Conservation (phyloP, 2,113 vertebrate genomes). For the Mionectes macconnelli region DNA sequence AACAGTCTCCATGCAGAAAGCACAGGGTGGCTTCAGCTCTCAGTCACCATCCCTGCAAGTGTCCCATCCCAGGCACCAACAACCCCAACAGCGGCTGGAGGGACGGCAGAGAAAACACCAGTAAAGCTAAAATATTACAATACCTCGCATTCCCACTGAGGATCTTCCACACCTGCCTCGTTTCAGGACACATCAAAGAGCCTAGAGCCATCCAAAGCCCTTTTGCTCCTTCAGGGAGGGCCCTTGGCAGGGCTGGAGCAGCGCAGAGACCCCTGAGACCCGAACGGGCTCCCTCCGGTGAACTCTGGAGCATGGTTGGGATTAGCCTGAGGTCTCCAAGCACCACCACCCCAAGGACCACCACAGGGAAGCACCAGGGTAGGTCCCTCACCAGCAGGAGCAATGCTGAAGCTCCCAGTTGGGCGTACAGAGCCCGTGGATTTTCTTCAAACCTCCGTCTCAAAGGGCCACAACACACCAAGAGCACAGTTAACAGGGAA, state of each 20-base stretch:
- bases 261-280: rapidly evolving
- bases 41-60: rapidly evolving
- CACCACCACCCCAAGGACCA: neutral
- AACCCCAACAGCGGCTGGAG: neutral
- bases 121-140: neutral
- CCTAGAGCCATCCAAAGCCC: neutral
- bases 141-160: neutral
- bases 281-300: rapidly evolving
- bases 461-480: rapidly evolving
- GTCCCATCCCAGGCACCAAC: neutral
- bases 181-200: neutral
- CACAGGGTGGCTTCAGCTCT: rapidly evolving
- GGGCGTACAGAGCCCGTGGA: rapidly evolving
- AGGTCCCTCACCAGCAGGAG: neutral
- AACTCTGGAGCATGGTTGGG: rapidly evolving
- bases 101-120: neutral
- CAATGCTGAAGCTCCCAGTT: rapidly evolving
- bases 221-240: neutral
- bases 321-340: rapidly evolving
- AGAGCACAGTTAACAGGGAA: neutral
- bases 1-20: rapidly evolving
- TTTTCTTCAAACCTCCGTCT: rapidly evolving
- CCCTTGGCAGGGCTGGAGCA: neutral
- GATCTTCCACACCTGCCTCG: neutral
- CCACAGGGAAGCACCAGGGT: rapidly evolving